Conservation (phyloP, 1,140 invertebrate genomes). For the Brachionus sp. region DNA sequence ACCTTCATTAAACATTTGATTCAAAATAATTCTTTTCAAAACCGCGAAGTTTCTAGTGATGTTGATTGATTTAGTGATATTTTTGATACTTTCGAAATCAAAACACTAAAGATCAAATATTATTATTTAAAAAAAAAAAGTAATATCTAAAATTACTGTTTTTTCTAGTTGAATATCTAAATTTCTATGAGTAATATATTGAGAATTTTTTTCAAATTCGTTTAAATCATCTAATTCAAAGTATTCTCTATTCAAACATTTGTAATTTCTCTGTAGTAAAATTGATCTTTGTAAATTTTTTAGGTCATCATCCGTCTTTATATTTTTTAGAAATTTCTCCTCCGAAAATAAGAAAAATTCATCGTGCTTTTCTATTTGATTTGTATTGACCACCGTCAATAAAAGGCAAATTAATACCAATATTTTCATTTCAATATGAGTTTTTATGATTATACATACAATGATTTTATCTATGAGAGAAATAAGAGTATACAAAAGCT, state of each 20-base stretch:
- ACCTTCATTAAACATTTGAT: conserved; percentile 1
- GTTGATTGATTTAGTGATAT: background rate
- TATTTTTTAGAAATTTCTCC: background rate
- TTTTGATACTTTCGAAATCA: background rate
- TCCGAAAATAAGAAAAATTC: background rate
- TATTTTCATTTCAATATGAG: background rate
- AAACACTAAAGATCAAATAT: background rate
- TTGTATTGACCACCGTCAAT: background rate
- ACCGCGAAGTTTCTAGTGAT: background rate
- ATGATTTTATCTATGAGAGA: background rate
- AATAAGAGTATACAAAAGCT: background rate
- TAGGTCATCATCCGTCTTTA: background rate
- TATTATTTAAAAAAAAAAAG: background rate
- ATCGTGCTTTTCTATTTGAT: background rate
- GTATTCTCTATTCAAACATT: conserved; percentile 2
- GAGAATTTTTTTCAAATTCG: background rate
- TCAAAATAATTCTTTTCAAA: background rate
- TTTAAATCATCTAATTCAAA: background rate
- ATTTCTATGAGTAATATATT: background rate
- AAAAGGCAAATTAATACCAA: background rate
- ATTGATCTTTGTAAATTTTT: background rate
- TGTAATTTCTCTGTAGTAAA: background rate
- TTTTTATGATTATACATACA: background rate
- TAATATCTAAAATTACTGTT: background rate
- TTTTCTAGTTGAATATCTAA: background rate